Base-by-base conservation (phyloP, 2,888 invertebrate genomes). In the Erebia ligea region DNA sequence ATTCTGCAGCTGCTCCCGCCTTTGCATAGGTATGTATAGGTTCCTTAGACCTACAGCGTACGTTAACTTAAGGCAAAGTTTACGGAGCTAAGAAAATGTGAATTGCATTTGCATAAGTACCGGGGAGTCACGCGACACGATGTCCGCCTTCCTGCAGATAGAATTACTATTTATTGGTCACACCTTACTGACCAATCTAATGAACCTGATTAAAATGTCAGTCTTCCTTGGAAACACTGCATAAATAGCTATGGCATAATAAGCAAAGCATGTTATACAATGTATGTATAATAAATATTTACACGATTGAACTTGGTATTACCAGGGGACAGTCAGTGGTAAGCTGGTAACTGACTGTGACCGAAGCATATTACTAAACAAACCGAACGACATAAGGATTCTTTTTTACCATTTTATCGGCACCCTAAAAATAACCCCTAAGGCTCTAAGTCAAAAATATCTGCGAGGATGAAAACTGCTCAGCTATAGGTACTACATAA, bases 101-200 rank as follows among this genome's bases (percentile, higher is more conserved):
- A 17, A 45, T 11, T 63, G 69, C 73, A 74, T 68, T 78, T 81
- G 84, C 85, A 83, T 84, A 82, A 81, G 82, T 85, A 79, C 75
- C 81, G 79, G 78, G 77, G 71, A 17, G 81, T 78, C 84, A 84
- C 82, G 84, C 81, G 70, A 84, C 82, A 83, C 81, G 70, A 84
- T 76, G 70, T 71, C 75, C 76, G 76, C 73, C 69, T 75, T 80
- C 78, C 76, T 70, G 61, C 71, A 70, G 70, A 72, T 68, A 65
- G 52, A 40, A 73, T 72, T 69, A 72, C 69, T 69, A 70, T 75
- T 73, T 72, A 68, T 75, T 73, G 72, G 75, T 75, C 74, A 75
- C 74, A 75, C 74, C 70, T 71, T 66, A 72, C 65, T 76, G 69
- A 19, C 68, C 68, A 65, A 69, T 59, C 65, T 75, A 74, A 74